These are phyloP conservation scores for Meandrina meandrites DNA, from an alignment of 92 coral and sea anemone genomes.

Conservation along the genomic window DNA sequence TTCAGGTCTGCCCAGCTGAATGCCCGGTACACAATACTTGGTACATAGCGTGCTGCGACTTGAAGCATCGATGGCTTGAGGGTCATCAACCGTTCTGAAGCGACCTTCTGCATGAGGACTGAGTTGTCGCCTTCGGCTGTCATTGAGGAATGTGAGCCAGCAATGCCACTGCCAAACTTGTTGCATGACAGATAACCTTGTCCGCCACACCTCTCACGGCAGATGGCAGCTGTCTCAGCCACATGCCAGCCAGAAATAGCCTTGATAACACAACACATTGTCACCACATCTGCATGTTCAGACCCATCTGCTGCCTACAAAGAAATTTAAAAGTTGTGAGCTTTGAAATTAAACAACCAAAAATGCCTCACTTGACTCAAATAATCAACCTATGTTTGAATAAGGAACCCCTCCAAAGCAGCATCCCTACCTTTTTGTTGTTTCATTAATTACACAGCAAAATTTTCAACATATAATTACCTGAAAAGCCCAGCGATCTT, in stretches of 20 bases:
- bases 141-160: slow-evolving; percentile 86
- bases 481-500: slow-evolving; percentile 91
- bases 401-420: neutral
- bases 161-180: slow-evolving; percentile 77
- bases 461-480: slow-evolving; percentile 24
- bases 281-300: slow-evolving; percentile 80
- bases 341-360: neutral
- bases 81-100: slow-evolving; percentile 74
- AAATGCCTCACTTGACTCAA: neutral
- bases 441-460: neutral
- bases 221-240: slow-evolving; percentile 69
- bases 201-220: slow-evolving; percentile 90
- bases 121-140: slow-evolving; percentile 92
- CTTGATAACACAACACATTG: slow-evolving; percentile 87
- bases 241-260: slow-evolving; percentile 86
- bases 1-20: slow-evolving; percentile 64
- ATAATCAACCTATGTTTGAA: neutral
- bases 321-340: neutral
- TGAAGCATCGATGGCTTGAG: slow-evolving; percentile 65
- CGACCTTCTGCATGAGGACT: slow-evolving; percentile 90
- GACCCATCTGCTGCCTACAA: slow-evolving; percentile 75
- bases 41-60: slow-evolving; percentile 61
- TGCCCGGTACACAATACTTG: slow-evolving; percentile 49
- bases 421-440: neutral
- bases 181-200: slow-evolving; percentile 85